Evolutionary conservation across 1,140 invertebrate genomes (phyloP).

Genomic region (Rhagoletis pomonella): DNA sequence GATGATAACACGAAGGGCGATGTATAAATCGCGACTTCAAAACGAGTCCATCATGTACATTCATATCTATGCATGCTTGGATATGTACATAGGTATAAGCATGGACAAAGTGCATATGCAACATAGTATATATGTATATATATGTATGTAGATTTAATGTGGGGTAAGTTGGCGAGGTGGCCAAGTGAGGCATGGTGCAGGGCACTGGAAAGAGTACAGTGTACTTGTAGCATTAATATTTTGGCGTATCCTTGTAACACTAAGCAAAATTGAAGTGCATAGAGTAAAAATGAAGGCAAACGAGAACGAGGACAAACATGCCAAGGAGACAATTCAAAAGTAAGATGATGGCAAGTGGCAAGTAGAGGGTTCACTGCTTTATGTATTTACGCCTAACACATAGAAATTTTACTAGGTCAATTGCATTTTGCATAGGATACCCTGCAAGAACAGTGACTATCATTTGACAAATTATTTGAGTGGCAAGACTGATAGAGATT

Average conservation of each 20-base stretch:
- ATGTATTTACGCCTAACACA: not conserved
- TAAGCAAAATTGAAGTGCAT: slow-evolving; percentile 6
- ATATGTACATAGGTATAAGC: slow-evolving; percentile 18
- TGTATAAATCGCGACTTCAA: slow-evolving; percentile 40
- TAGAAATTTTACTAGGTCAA: slow-evolving; percentile 7
- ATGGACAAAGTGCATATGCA: not conserved
- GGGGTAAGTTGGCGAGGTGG: not conserved
- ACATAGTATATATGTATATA: not conserved
- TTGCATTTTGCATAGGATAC: not conserved
- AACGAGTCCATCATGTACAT: slow-evolving; percentile 45
- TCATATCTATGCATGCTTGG: not conserved
- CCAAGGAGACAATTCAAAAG: not conserved
- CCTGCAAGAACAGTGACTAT: no score
- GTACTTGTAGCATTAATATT: not conserved
- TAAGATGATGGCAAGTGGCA: not conserved
- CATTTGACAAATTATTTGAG: no score
- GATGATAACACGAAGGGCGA: slow-evolving; percentile 23
- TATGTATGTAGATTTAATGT: not conserved
- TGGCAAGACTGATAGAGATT: no score
- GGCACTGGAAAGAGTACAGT: not conserved
- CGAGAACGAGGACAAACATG: not conserved
- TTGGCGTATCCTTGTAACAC: slow-evolving; percentile 31
- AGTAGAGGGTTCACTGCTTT: not conserved
- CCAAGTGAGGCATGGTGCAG: not conserved
- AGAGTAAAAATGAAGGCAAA: not conserved